Evolutionary conservation across 2,888 invertebrate species (phyloP).

Genomic region (Calliphora vomitoria): DNA sequence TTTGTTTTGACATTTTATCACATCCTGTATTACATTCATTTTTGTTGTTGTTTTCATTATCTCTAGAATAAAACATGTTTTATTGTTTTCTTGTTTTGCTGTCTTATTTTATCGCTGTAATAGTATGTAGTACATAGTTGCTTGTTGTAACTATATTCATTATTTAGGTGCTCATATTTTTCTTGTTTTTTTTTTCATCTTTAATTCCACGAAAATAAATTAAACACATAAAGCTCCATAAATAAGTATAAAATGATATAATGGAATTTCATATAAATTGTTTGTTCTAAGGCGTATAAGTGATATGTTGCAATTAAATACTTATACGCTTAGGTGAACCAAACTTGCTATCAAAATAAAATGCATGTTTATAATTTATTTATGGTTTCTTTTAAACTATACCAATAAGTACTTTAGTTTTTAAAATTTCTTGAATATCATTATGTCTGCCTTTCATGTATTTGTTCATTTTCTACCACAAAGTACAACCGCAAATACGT

Average conservation of each 20-base stretch:
- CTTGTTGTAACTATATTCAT: conserved; percentile 14
- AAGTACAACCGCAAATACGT: conserved; percentile 51
- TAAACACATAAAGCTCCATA: neutral
- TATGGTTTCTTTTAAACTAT: too few species aligned
- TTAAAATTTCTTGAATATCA: neutral
- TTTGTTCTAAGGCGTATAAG: neutral
- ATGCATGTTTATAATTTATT: too few species aligned
- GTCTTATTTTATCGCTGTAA: neutral
- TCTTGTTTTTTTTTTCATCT: neutral
- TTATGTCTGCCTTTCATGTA: too few species aligned
- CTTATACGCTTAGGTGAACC: neutral
- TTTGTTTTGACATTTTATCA: conserved; percentile 59
- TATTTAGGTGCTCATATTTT: neutral
- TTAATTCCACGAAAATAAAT: neutral
- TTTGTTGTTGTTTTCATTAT: conserved; percentile 36
- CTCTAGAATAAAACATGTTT: conserved; percentile 31
- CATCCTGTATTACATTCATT: conserved; percentile 35
- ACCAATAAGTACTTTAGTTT: neutral
- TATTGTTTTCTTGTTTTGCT: conserved; percentile 8
- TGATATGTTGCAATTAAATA: conserved; percentile 5
- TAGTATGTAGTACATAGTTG: conserved; percentile 4
- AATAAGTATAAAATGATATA: neutral
- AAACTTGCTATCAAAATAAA: too few species aligned
- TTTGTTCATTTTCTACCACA: conserved; percentile 41
- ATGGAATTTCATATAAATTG: neutral